Base-by-base conservation (phyloP, 2,797 vertebrate genomes). In the Fundulus diaphanus region DNA sequence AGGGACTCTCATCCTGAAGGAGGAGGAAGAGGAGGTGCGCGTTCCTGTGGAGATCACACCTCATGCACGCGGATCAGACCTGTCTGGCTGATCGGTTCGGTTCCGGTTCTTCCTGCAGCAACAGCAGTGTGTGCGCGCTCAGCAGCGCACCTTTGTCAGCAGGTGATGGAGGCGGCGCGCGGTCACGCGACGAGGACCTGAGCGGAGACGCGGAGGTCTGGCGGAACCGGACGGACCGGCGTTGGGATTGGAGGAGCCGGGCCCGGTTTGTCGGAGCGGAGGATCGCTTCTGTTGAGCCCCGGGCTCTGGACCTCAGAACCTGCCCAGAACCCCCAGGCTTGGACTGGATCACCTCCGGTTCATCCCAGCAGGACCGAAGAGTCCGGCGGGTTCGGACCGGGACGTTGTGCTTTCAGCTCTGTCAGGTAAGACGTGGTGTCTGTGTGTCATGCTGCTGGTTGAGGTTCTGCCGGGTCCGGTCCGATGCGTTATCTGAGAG, bases 141-240 rank as follows among this genome's bases (percentile, higher is more conserved):
- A 69, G 29, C 67, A 29, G 42, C 66, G 66, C 66, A 44, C 65
- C 37, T 70, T 40, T 70, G 68, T 71, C 69, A 56, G 37, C 69
- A 71, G 69, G 69, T 56, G 54, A 61, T 72, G 70, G 52, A 59
- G 54, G 70, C n/a, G 16, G 35, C 51, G 7, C 69, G 52, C 49
- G n/a, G 0, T 11, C 42, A 22, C 44, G 18, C 29, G 16, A 18
- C 44, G 15, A 31, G 22, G 35, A 46, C 0, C 22, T 22, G 52
- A 42, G 31, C 37, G 11, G 52, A 57, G 27, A 22, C 52, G n/a
- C 24, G 42, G 52, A 33, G 22, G 52, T 5, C 22, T 15, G 18
- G 68, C 11, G 20, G 68, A 12, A 35, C 37, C 70, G 12, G 12
- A 27, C 24, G 13, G 22, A 48, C 20, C 35, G 6, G 68, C 3